These are phyloP conservation scores for Pteria penguin DNA, from an alignment of 2,888 invertebrate species.

Conservation along the genomic window DNA sequence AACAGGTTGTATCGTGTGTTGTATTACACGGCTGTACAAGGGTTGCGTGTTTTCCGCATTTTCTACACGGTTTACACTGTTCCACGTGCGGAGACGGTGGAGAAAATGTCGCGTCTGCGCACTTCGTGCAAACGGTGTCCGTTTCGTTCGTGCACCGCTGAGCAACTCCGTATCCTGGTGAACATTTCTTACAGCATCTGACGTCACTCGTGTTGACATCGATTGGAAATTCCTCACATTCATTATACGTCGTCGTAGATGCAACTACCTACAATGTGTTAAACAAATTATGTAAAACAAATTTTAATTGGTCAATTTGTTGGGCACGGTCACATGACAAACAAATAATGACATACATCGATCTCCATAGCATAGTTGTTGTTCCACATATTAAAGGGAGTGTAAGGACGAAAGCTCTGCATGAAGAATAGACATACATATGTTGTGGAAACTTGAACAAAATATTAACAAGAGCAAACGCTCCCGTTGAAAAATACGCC, in stretches of 20 bases:
- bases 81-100: slow-evolving; percentile 50
- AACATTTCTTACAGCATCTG: slow-evolving; percentile 68
- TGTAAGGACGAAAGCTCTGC: too few relatives aligned
- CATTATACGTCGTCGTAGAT: neutral
- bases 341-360: too few relatives aligned
- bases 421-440: too few relatives aligned
- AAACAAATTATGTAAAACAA: too few relatives aligned
- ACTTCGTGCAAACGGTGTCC: slow-evolving; percentile 66
- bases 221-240: neutral
- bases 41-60: slow-evolving; percentile 65
- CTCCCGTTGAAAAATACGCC: too few relatives aligned
- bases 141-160: slow-evolving; percentile 60
- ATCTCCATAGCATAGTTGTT: too few relatives aligned
- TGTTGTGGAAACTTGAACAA: too few relatives aligned
- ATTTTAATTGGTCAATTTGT: too few relatives aligned
- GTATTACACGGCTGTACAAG: slow-evolving; percentile 66
- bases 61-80: slow-evolving; percentile 63
- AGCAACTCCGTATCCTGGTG: slow-evolving; percentile 65
- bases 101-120: slow-evolving; percentile 69
- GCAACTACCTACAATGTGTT: too few relatives aligned
- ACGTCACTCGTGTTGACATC: neutral
- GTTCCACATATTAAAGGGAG: too few relatives aligned
- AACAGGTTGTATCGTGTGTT: slow-evolving; percentile 74
- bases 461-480: too few relatives aligned
- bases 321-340: too few relatives aligned